Base-by-base conservation (phyloP, 2,797 vertebrate genomes). In the Microctenopoma steveboyesi region DNA sequence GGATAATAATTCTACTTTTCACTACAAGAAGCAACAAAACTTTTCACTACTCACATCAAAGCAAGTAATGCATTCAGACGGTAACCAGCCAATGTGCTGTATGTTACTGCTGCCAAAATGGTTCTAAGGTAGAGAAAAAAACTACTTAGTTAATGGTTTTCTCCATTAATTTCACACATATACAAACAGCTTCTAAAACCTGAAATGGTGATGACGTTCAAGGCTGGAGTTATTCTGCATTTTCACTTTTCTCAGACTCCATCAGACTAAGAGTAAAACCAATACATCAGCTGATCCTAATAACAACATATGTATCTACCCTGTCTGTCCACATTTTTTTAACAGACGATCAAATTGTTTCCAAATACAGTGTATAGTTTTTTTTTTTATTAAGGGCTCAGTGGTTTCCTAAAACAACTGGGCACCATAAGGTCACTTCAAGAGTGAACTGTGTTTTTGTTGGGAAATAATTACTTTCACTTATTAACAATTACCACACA, bases 41-140 rank as follows among this genome's bases (percentile, higher is more conserved):
- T 4, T 48, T 53, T 46, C 18, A 49, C 6, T 14, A 35, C 1
- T 68, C 50, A 45, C 50, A 49, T 7, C 11, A 18, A 35, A 55
- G 7, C 0, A 10, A 72, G 59, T 22, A 42, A 54, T 65, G 14
- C 22, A 59, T 48, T 60, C 35, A 61, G 56, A 72, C 16, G 13
- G 16, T 48, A 40, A 22, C n/a, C 33, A 45, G 46, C 33, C 46
- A 63, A 14, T 60, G 63, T 45, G 5, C 28, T 30, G 10, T 58
- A 42, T 74, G 15, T 66, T 27, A 64, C 55, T 0, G 0, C 54
- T 60, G 54, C 46, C 62, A 67, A 58, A 60, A 37, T 40, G 35
- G 43, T 63, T 71, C 79, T 28, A 8, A 57, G 59, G 62, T 67
- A 68, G 55, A 72, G 58, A 55, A 61, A 54, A 33, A 22, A 22